phyloP scores from a whole-genome alignment of 2,113 vertebrate genomes.

The Gnathonemus echidnorhynchus region DNA sequence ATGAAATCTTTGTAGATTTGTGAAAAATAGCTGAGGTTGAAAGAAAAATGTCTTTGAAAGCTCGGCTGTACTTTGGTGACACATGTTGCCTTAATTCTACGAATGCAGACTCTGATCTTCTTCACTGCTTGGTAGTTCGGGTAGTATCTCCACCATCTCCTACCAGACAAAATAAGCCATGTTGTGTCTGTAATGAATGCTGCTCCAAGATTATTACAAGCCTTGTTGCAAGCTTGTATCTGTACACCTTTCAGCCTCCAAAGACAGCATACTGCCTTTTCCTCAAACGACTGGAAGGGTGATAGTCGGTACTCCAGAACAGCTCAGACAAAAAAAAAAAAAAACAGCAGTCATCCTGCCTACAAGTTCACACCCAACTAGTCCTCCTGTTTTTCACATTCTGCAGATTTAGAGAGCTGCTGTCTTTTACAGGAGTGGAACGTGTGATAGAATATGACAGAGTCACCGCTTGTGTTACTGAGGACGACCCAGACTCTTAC shows the following conservation, averaged over 20 bases:
- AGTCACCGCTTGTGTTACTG: not conserved
- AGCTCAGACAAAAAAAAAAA: not conserved
- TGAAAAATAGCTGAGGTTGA: not conserved
- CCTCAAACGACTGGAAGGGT: not conserved
- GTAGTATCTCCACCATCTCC: not conserved
- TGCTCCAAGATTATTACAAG: not conserved
- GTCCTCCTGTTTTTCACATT: not conserved
- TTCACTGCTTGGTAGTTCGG: not conserved
- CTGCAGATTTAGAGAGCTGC: not conserved
- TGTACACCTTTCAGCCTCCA: not conserved
- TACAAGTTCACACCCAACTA: not conserved
- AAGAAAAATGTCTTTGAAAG: not conserved
- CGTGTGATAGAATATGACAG: not conserved
- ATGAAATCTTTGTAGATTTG: not conserved
- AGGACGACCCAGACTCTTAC: not conserved
- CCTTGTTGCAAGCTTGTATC: not conserved
- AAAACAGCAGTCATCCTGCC: not conserved
- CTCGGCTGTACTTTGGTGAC: not conserved
- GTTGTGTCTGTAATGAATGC: not conserved
- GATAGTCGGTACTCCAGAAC: not conserved
- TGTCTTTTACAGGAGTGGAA: not conserved
- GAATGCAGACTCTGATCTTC: not conserved
- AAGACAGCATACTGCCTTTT: not conserved
- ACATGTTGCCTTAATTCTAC: not conserved
- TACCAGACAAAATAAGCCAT: not conserved